Conservation (phyloP, 2,113 vertebrate species). For the Catharus fuscescens region DNA sequence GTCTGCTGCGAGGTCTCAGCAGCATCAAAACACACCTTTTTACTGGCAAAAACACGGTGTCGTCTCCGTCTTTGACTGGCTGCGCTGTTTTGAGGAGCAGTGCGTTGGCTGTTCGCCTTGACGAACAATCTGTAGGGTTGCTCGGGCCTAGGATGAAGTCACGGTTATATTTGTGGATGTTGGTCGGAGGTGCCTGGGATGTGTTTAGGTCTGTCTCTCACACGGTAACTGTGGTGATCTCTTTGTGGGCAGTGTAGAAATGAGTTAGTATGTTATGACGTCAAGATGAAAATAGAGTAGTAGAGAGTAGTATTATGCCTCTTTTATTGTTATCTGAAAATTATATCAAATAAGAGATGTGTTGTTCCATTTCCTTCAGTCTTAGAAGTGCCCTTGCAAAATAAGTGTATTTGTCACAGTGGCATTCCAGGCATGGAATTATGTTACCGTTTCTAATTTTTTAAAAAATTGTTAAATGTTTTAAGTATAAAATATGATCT, state of each 20-base stretch:
- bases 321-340: neutral
- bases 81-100: neutral
- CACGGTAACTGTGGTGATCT: neutral
- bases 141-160: neutral
- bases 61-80: neutral
- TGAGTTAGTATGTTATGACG: neutral
- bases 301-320: rapidly evolving
- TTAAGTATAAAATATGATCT: neutral
- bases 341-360: rapidly evolving
- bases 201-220: neutral
- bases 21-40: neutral
- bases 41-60: neutral
- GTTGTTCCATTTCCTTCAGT: neutral
- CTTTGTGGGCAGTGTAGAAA: neutral
- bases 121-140: neutral
- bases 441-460: rapidly evolving
- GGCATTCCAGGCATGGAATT: neutral
- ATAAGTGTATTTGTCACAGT: neutral
- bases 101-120: neutral
- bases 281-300: neutral
- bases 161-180: neutral
- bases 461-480: neutral
- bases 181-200: neutral
- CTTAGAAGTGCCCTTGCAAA: neutral
- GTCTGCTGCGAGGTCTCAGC: neutral